Evolutionary conservation across 2,113 vertebrate genomes (phyloP), one percentile per base, ranked within the genome.

Genomic region (Australoheros scitulus): DNA sequence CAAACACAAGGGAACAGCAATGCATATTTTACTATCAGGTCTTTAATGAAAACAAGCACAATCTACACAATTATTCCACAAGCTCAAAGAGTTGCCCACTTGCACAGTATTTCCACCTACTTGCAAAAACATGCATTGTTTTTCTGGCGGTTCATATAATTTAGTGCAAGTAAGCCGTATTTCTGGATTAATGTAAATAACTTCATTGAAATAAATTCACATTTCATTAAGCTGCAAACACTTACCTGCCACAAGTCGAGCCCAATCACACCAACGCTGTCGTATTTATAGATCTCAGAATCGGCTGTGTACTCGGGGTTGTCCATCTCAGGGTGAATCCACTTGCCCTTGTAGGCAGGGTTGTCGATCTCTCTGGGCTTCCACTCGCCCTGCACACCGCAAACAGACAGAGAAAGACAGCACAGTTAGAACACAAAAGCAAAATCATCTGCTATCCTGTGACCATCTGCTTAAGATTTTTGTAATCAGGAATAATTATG

Each of bases 181-280:
- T 6, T 17, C 41, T 43, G 26, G 38, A 43, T 60, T 41, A 32
- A 5, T 43, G 17, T 76, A 76, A 18, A 26, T 18, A 1, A 22
- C 20, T 68, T 72, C 13, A 55, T 55, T 72, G 20, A 1, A 52
- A 5, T n/a, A 52, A 32, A 32, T 72, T 13, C 47, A 32, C 11
- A 52, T 20, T 52, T 47, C 6, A 55, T 24, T 22, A 22, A 38
- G 24, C 34, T 43, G 14, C 0, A 55, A 82, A 18, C 8, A 18
- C 86, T 79, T 84, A 97, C 96, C 95, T 97, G 96, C 95, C 95
- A 97, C 89, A 97, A 82, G 87, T 97, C 96, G 58, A 98, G 92
- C 38, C 95, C 95, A 43, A 97, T 93, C 83, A 98, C 96, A 17
- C 93, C 95, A 55, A 93, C 87, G 77, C 95, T 96, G 52, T 91